Evolutionary conservation across 1,140 invertebrate species (phyloP), one percentile per base, ranked within the genome.

Genomic region (Drosophila aff.): DNA sequence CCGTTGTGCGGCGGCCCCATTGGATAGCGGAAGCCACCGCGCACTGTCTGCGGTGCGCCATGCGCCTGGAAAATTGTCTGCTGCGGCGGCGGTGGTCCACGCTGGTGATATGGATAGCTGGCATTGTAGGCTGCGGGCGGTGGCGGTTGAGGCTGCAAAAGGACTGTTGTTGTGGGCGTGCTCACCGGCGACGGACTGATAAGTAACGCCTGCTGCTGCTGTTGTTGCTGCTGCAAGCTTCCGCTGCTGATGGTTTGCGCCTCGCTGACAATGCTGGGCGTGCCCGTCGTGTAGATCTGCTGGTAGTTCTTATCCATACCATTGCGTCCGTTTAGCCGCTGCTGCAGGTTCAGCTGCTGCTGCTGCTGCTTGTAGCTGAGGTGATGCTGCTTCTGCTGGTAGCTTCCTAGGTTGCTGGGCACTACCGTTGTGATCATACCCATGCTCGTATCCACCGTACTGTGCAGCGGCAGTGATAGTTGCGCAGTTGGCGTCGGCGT

Each of bases 21-120:
- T 92, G 84, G 93, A 79, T 64, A 92, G 75, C 81, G 93, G 83
- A 77, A 94, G 92, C 76, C 94, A 92, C 50, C 92, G n/a, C 84
- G 86, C 47, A 91, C 47, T 21, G 86, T 92, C 28, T 94, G 94
- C 40, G 93, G 82, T 18, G 78, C 93, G 67, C 63, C 66, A 41
- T 94, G 93, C 26, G 92, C 79, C 46, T 92, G 95, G 36, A 85
- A 75, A 57, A 85, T 67, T 15, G 82, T 66, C 40, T 78, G 79
- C 31, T 82, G 93, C 16, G 74, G 85, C 46, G 72, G 76, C 61
- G 80, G 83, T 16, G 83, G 93, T 79, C 74, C 82, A 21, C 94
- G 93, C 52, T 82, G 67, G 74, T 92, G 90, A 87, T 91, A 93
- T 71, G 91, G 81, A 92, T 93, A 92, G 59, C 89, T 82, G 40